Conservation (phyloP, 1,140 invertebrate species). For the Thrips palmi region DNA sequence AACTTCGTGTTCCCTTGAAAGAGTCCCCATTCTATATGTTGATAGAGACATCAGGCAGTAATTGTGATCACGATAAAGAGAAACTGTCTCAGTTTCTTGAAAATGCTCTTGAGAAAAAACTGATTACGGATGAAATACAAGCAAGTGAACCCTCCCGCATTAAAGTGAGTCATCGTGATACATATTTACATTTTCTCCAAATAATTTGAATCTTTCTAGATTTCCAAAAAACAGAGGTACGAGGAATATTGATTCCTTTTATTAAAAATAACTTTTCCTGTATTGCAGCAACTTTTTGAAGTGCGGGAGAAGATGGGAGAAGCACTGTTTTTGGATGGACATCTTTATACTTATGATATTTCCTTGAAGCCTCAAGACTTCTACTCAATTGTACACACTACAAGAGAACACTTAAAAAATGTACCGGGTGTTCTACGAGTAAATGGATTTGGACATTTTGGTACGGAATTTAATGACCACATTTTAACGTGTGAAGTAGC, state of each 20-base stretch:
- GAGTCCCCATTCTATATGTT: constrained; percentile 75
- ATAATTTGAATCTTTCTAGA: neutral
- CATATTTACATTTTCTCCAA: neutral
- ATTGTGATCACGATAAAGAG: constrained; percentile 63
- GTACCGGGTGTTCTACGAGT: constrained; percentile 34
- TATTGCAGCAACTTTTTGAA: constrained; percentile 55
- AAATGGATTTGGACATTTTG: constrained; percentile 82
- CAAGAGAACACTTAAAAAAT: constrained; percentile 39
- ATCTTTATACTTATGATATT: constrained; percentile 92
- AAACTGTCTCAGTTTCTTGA: constrained; percentile 68
- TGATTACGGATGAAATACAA: constrained; percentile 67
- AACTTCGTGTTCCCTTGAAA: constrained; percentile 14
- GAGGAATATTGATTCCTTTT: neutral
- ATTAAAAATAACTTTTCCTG: constrained; percentile 12
- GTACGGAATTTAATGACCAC: constrained; percentile 27
- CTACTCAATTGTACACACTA: constrained; percentile 59
- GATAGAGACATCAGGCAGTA: constrained; percentile 78
- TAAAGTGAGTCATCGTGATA: constrained; percentile 28
- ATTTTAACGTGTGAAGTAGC: neutral
- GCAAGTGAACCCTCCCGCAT: constrained; percentile 62
- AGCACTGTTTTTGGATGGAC: constrained; percentile 62
- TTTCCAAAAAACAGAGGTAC: neutral
- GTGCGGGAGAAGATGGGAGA: constrained; percentile 72
- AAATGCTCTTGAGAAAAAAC: constrained; percentile 42
- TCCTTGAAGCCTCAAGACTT: constrained; percentile 71